Evolutionary conservation across 2,888 invertebrate species (phyloP), one percentile per base, ranked within the genome.

Genomic region (Drosophila atripex): DNA sequence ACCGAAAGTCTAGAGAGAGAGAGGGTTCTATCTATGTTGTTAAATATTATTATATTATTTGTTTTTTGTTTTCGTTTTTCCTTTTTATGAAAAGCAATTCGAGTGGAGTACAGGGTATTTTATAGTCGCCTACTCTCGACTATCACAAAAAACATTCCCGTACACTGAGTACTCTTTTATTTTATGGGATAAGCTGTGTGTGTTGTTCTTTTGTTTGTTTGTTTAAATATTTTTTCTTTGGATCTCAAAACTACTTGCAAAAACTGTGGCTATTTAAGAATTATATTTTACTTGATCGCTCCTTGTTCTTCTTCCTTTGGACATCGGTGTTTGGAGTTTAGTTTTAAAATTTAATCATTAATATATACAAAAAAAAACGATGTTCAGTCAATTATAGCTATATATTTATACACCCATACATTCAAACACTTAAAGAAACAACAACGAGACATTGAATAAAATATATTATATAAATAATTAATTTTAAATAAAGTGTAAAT

Each of bases 301-400:
- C 56, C 28, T 28, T 2, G 9, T 8, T 9, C 9, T 38, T 11
- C 23, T 23, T 43, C 21, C n/a, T 18, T 50, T 70, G 80, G 78
- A 77, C 75, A 69, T 53, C 12, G 46, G 21, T 52, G n/a, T 35
- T 45, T 46, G 60, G 49, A 8, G 28, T 49, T 18, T 64, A 35
- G 65, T 65, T 35, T 75, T 69, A 73, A 78, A 79, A 83, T 77
- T 71, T 82, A 74, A 74, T 68, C 73, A 60, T 77, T 70, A 80
- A 77, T 83, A 77, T 78, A 77, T 83, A 80, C 76, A 86, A 76
- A 85, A 86, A 84, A 84, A 85, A 77, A 80, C 35, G 43, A 85
- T 69, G 75, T 77, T 88, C 87, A 88, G 86, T 84, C 86, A 87
- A 85, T 84, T 84, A 84, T 75, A 76, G 65, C 75, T 78, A 53